Evolutionary conservation across 2,113 vertebrate species (phyloP).

Genomic region (Verasper variegatus): DNA sequence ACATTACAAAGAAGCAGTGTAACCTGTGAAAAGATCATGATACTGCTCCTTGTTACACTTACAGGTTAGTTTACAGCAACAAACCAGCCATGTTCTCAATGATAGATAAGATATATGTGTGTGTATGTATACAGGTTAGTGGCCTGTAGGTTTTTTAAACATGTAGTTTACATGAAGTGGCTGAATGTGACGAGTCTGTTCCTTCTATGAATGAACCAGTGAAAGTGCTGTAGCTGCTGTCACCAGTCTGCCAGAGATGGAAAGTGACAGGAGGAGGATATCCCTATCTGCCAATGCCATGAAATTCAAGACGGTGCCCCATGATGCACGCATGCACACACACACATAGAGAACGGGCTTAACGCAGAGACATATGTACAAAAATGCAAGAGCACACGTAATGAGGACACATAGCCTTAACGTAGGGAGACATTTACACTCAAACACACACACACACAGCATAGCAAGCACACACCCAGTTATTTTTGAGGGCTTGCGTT

Average conservation of each 20-base stretch:
- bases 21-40: not conserved
- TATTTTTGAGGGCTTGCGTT: constrained; percentile 60
- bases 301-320: constrained; percentile 85
- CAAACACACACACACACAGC: not conserved
- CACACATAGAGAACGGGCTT: not conserved
- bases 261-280: constrained; percentile 68
- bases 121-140: too few relatives aligned
- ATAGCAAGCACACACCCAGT: constrained; percentile 38
- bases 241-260: constrained; percentile 57
- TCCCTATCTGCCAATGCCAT: constrained; percentile 83
- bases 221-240: constrained; percentile 38
- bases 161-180: not conserved
- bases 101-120: not conserved
- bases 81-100: not conserved
- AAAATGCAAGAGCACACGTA: constrained; percentile 39
- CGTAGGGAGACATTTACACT: constrained; percentile 40
- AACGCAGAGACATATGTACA: constrained; percentile 11
- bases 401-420: constrained; percentile 23
- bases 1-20: constrained; percentile 19
- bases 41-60: not conserved
- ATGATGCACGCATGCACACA: constrained; percentile 34
- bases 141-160: too few relatives aligned
- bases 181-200: too few relatives aligned
- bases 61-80: not conserved
- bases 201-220: constrained; percentile 26